Conservation (phyloP, 2,113 vertebrate species). For the Ramphastos sulfuratus region DNA sequence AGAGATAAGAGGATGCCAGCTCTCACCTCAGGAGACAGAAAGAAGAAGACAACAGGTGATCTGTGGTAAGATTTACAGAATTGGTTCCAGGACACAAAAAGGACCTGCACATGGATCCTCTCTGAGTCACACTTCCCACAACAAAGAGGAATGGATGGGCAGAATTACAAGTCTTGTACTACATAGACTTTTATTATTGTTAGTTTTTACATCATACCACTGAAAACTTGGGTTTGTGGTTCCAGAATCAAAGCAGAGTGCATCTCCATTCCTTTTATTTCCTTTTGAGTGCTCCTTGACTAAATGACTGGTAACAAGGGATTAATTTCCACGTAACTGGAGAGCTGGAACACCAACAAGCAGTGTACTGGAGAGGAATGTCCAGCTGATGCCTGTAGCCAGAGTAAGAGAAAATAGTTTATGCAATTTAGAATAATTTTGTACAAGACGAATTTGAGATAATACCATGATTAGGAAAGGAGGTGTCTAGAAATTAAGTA, state of each 20-base stretch:
- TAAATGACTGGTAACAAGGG: background rate
- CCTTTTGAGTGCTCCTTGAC: background rate
- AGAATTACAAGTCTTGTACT: background rate
- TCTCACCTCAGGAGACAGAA: background rate
- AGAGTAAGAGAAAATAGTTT: background rate
- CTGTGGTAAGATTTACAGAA: background rate
- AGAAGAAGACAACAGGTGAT: background rate
- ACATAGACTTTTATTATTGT: rapidly evolving
- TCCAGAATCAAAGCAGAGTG: background rate
- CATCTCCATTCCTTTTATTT: background rate
- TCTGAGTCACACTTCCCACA: background rate
- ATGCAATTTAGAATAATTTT: background rate
- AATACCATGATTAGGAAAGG: background rate
- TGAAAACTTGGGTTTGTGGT: background rate
- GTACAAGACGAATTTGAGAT: background rate
- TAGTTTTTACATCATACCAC: background rate
- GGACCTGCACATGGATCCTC: background rate
- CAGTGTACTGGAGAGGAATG: background rate
- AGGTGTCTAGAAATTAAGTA: background rate
- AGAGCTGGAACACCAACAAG: background rate
- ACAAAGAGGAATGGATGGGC: background rate
- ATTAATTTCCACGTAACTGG: background rate
- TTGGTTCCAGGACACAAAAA: background rate
- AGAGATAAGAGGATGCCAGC: background rate
- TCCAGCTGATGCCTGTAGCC: background rate